Evolutionary conservation across 2,113 vertebrate species (phyloP).

Genomic region (Crocuta crocuta): DNA sequence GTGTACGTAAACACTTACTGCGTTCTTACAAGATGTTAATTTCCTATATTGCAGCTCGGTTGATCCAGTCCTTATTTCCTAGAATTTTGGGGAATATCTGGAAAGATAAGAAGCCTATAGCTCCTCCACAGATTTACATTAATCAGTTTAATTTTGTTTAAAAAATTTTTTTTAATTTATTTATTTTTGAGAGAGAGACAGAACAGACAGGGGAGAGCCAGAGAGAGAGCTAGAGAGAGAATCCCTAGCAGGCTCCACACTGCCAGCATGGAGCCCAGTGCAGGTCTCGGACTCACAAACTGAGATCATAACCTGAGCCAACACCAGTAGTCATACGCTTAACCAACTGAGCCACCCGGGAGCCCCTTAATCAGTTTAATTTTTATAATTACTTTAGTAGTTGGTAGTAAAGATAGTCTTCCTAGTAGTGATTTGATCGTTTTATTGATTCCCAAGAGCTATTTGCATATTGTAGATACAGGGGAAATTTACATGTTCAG

Average conservation of each 20-base stretch:
- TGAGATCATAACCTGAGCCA: too few species aligned
- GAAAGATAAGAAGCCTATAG: neutral
- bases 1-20: neutral
- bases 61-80: neutral
- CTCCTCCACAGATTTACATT: neutral
- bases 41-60: neutral
- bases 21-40: constrained; percentile 2
- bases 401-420: neutral
- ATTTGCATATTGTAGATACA: neutral
- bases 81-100: neutral
- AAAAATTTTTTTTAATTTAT: too few species aligned
- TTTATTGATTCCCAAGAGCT: constrained; percentile 34
- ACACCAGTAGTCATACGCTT: too few species aligned
- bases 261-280: too few species aligned
- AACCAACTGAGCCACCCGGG: too few species aligned
- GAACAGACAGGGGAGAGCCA: too few species aligned
- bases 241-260: too few species aligned
- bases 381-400: neutral
- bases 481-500: neutral
- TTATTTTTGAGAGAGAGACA: too few species aligned
- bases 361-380: neutral
- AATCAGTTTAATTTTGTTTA: neutral
- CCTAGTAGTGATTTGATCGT: neutral
- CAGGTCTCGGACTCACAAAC: too few species aligned
- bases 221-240: too few species aligned